phyloP scores from a whole-genome alignment of 1,140 invertebrate species.

The Lasaia peninsularis region DNA sequence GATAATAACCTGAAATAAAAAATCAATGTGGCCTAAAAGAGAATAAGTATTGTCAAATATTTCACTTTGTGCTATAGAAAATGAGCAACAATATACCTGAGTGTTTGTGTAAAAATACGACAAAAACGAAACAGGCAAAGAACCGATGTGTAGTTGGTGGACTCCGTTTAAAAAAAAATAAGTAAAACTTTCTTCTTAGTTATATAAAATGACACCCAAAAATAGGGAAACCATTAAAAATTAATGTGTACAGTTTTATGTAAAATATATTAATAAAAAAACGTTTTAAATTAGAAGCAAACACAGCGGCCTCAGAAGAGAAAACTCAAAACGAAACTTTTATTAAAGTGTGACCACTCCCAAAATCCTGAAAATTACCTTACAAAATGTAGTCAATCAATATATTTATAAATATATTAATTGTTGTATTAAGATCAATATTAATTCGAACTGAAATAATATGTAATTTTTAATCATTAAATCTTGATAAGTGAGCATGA shows the following conservation, averaged over 20 bases:
- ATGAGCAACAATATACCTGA: slow-evolving; percentile 20
- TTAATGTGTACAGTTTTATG: slow-evolving; percentile 6
- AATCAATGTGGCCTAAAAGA: slow-evolving; percentile 63
- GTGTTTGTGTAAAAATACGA: slow-evolving; percentile 23
- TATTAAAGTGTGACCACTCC: slow-evolving; percentile 1
- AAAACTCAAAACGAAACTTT: slow-evolving; percentile 61
- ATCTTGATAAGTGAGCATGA: too few relatives aligned
- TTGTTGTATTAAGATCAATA: too few relatives aligned
- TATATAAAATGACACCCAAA: not conserved
- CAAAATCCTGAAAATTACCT: slow-evolving; percentile 25
- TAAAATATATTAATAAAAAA: slow-evolving; percentile 32
- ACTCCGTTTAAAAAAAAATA: not conserved
- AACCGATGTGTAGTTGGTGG: not conserved
- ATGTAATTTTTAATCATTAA: too few relatives aligned
- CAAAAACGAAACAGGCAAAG: slow-evolving; percentile 16
- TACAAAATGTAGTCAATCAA: not conserved
- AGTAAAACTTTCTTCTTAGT: not conserved
- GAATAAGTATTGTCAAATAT: slow-evolving; percentile 22
- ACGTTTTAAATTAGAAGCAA: slow-evolving; percentile 57
- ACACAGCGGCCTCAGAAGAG: slow-evolving; percentile 56
- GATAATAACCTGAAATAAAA: slow-evolving; percentile 77
- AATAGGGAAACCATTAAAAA: not conserved
- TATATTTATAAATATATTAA: too few relatives aligned
- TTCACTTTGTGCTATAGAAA: not conserved
- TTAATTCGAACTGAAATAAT: too few relatives aligned